Evolutionary conservation across 1,140 invertebrate genomes (phyloP), one percentile per base, ranked within the genome.

Genomic region (Drosophila repletoides): DNA sequence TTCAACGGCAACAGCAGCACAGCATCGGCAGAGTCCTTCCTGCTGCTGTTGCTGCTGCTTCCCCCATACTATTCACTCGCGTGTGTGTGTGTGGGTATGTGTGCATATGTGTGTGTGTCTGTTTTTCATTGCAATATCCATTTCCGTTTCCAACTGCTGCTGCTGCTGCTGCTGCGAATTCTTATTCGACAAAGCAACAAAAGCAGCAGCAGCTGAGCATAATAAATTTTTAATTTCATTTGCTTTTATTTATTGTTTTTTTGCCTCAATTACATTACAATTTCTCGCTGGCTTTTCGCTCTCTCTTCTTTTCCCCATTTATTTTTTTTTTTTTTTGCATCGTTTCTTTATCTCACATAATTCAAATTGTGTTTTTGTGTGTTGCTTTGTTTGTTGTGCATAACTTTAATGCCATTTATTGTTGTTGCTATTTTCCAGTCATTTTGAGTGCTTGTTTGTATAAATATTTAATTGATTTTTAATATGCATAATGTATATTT

Each of bases 401-500:
- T 66, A 38, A 24, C 40, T 59, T 41, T 31, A 38, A 58, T 43
- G 5, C 5, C 41, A 29, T 41, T 59, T 45, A 38, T 60, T 72
- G 43, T 40, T 59, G 34, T 48, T 59, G 46, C 60, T 61, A 33
- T 59, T 55, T 67, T 51, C 34, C 67, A 59, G 72, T 58, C 49
- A 66, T 66, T 80, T 66, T 80, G 65, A 53, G 46, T 74, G 75
- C 33, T 40, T 60, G 45, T 65, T 72, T 84, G 75, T 65, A 53
- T 84, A 86, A 84, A 84, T 86, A 86, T 86, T 84, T 68, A 86
- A 84, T 84, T 79, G 75, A 76, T 86, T 86, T 80, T 80, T 74
- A 80, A 84, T 76, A 84, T 84, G 80, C 75, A 59, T 43, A 51
- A 80, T 86, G 71, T 71, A 86, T 84, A 68, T 84, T 84, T 84